Percentiles rank a stretch among this genome's conserved stretches.
Conservation (phyloP, 1,140 invertebrate species). For the Hycleus phaleratus region DNA sequence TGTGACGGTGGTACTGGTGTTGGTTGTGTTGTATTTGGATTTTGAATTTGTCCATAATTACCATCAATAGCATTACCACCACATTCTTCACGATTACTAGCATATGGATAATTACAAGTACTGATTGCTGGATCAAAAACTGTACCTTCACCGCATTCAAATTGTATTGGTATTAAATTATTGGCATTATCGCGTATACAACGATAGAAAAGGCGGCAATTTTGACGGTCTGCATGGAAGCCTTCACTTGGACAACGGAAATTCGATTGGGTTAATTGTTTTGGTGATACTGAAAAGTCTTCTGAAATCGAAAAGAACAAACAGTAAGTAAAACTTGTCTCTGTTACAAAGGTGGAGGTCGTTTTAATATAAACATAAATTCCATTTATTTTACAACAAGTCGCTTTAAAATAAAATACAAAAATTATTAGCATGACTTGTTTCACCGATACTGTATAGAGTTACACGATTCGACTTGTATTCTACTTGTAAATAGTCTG, state of each 20-base stretch:
- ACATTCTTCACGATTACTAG: slow-evolving; percentile 40
- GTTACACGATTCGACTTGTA: no score
- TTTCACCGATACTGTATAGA: no score
- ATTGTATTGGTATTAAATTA: slow-evolving; percentile 44
- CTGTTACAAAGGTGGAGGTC: no score
- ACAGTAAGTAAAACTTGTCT: no score
- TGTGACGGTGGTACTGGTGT: not conserved
- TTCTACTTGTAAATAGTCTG: no score
- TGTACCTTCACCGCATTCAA: slow-evolving; percentile 61
- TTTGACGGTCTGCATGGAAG: slow-evolving; percentile 26
- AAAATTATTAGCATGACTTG: no score
- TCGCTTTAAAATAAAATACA: no score
- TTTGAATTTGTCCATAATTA: slow-evolving; percentile 13
- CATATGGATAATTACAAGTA: slow-evolving; percentile 58
- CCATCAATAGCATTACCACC: slow-evolving; percentile 37
- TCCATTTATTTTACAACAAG: no score
- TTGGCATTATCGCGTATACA: slow-evolving; percentile 24
- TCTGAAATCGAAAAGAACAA: no score
- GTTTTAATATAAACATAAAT: no score
- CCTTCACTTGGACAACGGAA: slow-evolving; percentile 30
- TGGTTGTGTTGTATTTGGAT: not conserved
- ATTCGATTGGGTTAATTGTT: not conserved
- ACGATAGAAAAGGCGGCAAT: slow-evolving; percentile 33
- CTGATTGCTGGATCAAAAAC: slow-evolving; percentile 59
- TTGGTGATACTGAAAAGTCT: no score